Conservation (phyloP, 2,888 invertebrate species). For the Drosophila buzzatii region DNA sequence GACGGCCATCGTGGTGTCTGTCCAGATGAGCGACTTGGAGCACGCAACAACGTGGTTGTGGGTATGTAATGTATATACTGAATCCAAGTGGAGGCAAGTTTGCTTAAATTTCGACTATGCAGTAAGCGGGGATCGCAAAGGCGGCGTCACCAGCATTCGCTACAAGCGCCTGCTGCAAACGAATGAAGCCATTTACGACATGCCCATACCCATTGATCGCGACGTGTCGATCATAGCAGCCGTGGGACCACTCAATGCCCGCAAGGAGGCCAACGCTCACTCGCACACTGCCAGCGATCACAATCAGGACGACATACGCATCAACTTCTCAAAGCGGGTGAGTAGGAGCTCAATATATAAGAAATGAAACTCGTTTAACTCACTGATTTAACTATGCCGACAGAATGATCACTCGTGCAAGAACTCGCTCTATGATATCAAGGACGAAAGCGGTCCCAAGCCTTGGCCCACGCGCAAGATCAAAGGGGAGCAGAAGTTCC, state of each 20-base stretch:
- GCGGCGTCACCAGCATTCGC: constrained; percentile 92
- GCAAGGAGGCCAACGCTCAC: constrained; percentile 94
- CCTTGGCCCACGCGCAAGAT: constrained; percentile 91
- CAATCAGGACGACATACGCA: constrained; percentile 88
- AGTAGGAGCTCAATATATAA: constrained; percentile 30
- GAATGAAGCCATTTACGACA: constrained; percentile 90
- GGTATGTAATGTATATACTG: constrained; percentile 80
- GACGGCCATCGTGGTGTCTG: constrained; percentile 94
- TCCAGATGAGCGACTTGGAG: constrained; percentile 93
- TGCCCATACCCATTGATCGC: constrained; percentile 88
- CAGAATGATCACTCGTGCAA: constrained; percentile 91
- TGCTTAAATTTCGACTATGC: constrained; percentile 8
- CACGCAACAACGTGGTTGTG: constrained; percentile 91
- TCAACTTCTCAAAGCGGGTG: constrained; percentile 91
- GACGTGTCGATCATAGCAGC: constrained; percentile 94
- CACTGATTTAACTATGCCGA: background rate
- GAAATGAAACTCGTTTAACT: background rate
- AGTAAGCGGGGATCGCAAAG: constrained; percentile 91
- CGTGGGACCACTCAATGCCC: constrained; percentile 92
- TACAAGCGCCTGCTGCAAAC: constrained; percentile 92
- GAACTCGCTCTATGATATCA: constrained; percentile 88
- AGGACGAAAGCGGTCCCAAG: constrained; percentile 87
- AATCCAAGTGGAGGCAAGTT: no score
- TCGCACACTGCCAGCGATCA: constrained; percentile 85
- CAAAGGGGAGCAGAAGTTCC: constrained; percentile 88